Conservation (phyloP, 2,888 invertebrate species). For the Therioaphis trifolii region DNA sequence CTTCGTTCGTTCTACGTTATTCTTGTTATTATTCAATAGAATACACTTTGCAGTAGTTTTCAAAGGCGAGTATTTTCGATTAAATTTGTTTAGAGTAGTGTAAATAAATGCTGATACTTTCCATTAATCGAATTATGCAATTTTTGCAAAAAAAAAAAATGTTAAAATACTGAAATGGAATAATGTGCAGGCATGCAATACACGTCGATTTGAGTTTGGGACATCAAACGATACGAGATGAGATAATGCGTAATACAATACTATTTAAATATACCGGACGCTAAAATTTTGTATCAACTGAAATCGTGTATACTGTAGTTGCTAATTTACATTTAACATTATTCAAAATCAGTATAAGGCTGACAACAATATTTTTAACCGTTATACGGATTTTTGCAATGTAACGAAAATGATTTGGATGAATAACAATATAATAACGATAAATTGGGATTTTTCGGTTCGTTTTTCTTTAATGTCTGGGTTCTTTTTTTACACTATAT, state of each 20-base stretch:
- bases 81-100: too few species aligned
- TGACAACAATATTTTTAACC: conserved; percentile 28
- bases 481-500: not conserved
- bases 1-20: too few species aligned
- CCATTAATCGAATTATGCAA: not conserved
- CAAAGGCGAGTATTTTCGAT: too few species aligned
- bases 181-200: not conserved
- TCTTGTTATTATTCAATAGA: too few species aligned
- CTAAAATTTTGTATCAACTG: not conserved
- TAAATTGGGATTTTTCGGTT: not conserved
- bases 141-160: not conserved
- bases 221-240: not conserved
- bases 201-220: not conserved
- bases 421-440: not conserved
- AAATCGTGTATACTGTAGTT: not conserved
- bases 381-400: not conserved
- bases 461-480: not conserved
- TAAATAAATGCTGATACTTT: not conserved
- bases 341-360: not conserved
- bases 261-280: not conserved
- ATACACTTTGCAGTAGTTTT: not conserved
- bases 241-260: too few species aligned
- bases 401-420: not conserved
- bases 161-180: not conserved
- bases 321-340: conserved; percentile 1